Evolutionary conservation across 2,888 invertebrate genomes (phyloP), one percentile per base, ranked within the genome.

Genomic region (Netelia fuscicornis): DNA sequence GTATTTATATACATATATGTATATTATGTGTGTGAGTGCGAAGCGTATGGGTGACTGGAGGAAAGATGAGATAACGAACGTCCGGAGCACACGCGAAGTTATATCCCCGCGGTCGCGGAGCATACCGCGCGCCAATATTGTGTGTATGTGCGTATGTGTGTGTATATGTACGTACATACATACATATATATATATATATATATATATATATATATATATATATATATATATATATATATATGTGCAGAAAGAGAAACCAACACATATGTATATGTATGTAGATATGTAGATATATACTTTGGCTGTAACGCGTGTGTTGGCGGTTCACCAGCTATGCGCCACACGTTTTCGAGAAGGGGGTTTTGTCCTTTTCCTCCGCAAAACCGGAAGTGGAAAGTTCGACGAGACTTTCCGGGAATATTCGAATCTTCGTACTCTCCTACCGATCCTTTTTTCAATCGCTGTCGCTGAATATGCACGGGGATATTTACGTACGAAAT

Each of bases 21-120:
- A 37, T 10, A 13, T 62, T 30, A n/a, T 30, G 42, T 65, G 42
- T 65, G 3, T 48, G 60, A 9, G 20, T 72, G n/a, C 2, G 42
- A 6, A 3, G 37, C 30, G 60, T 58, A 70, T 78, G 52, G 17
- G 5, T 52, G 62, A 68, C 52, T 62, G 78, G 70, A 78, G 78
- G 52, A 70, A 78, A 78, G 70, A 78, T 78, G 78, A 70, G 70
- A 78, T 78, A 70, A 70, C 78, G 52, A 78, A 78, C 62, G 70
- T 70, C 70, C 70, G 70, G 20, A 13, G 62, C 17, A 20, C 78
- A 78, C 78, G 78, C 70, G 37, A 78, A 70, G 70, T 70, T 78
- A 65, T 44, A 74, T 74, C 62, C n/a, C 74, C 10, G 72, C 20
- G 60, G 42, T 42, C 42, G 44, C 44, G n/a, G n/a, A 37, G 13